These are phyloP conservation scores for Nicator chloris DNA, from an alignment of 2,113 vertebrate species.

Conservation along the genomic window DNA sequence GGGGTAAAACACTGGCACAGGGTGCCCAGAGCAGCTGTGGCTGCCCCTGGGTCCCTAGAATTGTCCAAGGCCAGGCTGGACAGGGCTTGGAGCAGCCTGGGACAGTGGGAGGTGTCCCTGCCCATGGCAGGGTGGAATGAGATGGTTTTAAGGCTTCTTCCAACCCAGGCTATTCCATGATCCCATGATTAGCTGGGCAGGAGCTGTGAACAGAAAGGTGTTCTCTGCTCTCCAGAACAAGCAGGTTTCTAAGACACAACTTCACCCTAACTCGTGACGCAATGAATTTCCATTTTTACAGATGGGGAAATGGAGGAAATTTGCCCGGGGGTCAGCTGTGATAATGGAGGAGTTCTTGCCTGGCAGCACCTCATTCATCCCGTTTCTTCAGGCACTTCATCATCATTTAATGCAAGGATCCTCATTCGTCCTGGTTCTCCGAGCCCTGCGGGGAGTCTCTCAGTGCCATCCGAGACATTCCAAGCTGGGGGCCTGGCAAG, in stretches of 20 bases:
- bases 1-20: neutral
- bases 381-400: neutral
- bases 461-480: neutral
- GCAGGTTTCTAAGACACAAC: neutral
- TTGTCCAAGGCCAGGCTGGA: neutral
- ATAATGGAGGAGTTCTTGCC: slow-evolving; percentile 34
- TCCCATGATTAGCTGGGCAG: neutral
- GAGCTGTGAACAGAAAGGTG: neutral
- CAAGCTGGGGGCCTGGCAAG: slow-evolving; percentile 1
- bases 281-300: neutral
- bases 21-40: neutral
- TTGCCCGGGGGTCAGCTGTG: neutral
- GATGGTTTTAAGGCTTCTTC: neutral
- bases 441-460: neutral
- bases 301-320: neutral
- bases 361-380: slow-evolving; percentile 33
- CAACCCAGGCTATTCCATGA: neutral
- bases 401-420: slow-evolving; percentile 35
- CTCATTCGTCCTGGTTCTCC: neutral
- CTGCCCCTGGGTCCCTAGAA: neutral
- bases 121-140: rapidly evolving
- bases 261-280: neutral
- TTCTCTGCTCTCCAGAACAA: neutral
- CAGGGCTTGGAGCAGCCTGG: neutral
- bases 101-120: neutral